Conservation (phyloP, 2,888 invertebrate genomes). For the Ophion slaviceki region DNA sequence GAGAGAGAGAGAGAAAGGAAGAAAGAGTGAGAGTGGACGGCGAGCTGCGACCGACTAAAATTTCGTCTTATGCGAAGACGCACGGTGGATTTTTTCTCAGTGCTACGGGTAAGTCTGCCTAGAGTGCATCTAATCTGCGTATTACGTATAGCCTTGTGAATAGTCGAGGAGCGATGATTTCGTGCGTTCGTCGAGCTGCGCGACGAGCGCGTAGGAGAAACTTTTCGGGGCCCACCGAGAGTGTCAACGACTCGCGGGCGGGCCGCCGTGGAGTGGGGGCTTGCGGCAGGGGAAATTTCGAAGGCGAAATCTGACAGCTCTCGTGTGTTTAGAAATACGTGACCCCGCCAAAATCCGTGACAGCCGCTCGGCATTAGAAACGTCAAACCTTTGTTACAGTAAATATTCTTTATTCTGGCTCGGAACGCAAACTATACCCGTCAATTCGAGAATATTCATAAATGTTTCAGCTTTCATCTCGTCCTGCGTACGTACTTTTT, state of each 20-base stretch:
- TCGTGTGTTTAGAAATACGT: conserved; percentile 5
- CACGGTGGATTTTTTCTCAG: conserved; percentile 25
- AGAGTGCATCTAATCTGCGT: not conserved
- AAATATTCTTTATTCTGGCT: not conserved
- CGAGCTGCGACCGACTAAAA: not conserved
- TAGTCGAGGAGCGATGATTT: not conserved
- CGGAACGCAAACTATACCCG: too few relatives aligned
- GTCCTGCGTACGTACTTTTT: not conserved
- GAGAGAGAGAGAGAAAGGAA: not conserved
- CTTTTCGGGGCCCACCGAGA: conserved; percentile 9
- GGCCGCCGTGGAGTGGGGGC: not conserved
- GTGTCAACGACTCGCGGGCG: conserved; percentile 37
- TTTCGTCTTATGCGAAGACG: not conserved
- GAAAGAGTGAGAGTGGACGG: conserved; percentile 18
- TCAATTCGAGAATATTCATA: not conserved
- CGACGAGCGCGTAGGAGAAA: not conserved
- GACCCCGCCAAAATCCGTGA: not conserved
- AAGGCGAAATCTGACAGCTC: conserved; percentile 4
- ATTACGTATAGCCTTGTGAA: not conserved
- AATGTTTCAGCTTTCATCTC: too few relatives aligned
- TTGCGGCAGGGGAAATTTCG: conserved; percentile 12
- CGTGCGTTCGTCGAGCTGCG: not conserved
- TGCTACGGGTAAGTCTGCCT: conserved; percentile 30
- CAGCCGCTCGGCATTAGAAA: not conserved
- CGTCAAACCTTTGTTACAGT: not conserved